phyloP scores from a whole-genome alignment of 2,797 vertebrate species.

The Sciurus vulgaris region DNA sequence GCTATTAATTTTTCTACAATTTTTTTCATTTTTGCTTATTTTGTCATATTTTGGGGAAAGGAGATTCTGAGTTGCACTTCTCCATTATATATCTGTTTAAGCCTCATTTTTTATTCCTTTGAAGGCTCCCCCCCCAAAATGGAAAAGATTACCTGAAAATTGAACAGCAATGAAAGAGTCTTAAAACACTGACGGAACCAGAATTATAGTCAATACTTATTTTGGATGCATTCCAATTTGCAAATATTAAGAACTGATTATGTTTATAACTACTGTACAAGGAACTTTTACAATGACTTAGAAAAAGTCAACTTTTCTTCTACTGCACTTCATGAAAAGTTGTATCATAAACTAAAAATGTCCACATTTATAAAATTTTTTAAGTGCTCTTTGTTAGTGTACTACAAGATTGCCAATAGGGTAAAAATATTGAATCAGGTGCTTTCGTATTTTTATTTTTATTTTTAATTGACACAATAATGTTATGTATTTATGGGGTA shows the following conservation, averaged over 20 bases:
- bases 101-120: neutral
- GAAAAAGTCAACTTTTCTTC: neutral
- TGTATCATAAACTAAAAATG: neutral
- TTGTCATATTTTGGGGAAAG: neutral
- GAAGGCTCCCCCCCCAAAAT: neutral
- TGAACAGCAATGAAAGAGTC: neutral
- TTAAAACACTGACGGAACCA: neutral
- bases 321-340: neutral
- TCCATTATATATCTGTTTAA: neutral
- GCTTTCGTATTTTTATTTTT: neutral
- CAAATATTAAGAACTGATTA: neutral
- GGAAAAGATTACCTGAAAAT: neutral
- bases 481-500: neutral
- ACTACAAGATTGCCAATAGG: neutral
- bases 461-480: slow-evolving; percentile 8
- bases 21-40: neutral
- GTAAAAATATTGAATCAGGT: neutral
- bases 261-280: neutral
- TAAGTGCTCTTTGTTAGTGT: neutral
- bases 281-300: neutral
- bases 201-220: neutral
- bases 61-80: neutral
- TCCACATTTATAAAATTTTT: neutral
- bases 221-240: neutral
- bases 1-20: neutral